A percentile compares a stretch with the other conserved stretches of the same genome.
These are phyloP conservation scores for Oxyruncus cristatus DNA, from an alignment of 2,113 vertebrate species.

Conservation along the genomic window DNA sequence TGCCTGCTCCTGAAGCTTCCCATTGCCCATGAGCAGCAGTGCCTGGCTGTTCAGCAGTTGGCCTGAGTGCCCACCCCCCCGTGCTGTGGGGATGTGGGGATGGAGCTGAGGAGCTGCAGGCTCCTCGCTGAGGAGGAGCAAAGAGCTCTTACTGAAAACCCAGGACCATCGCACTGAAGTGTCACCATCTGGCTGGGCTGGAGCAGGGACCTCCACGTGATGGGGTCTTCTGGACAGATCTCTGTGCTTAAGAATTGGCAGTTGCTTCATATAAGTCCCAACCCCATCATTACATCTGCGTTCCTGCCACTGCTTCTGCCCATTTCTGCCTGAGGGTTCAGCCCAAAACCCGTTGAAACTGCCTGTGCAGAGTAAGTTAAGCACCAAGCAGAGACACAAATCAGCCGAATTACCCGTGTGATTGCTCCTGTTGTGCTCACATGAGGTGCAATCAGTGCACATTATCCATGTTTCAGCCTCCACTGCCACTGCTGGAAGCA, in stretches of 20 bases:
- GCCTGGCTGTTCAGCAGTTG: background rate
- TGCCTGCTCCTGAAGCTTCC: background rate
- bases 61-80: background rate
- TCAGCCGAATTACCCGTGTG: background rate
- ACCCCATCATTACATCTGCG: background rate
- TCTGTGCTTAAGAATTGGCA: background rate
- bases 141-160: background rate
- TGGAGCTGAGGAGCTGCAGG: background rate
- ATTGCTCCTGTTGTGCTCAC: background rate
- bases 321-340: background rate
- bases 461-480: background rate
- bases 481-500: background rate
- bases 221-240: background rate
- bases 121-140: background rate
- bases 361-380: background rate
- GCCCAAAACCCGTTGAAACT: background rate
- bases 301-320: background rate
- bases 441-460: background rate
- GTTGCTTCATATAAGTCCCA: background rate
- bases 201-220: background rate
- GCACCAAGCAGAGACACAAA: background rate
- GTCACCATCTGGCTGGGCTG: background rate
- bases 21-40: rapidly evolving
- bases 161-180: background rate
- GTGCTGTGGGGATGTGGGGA: background rate